Percentiles rank a stretch among this genome's conserved stretches.
Conservation (phyloP, 2,797 vertebrate genomes). For the Gorsachius magnificus region DNA sequence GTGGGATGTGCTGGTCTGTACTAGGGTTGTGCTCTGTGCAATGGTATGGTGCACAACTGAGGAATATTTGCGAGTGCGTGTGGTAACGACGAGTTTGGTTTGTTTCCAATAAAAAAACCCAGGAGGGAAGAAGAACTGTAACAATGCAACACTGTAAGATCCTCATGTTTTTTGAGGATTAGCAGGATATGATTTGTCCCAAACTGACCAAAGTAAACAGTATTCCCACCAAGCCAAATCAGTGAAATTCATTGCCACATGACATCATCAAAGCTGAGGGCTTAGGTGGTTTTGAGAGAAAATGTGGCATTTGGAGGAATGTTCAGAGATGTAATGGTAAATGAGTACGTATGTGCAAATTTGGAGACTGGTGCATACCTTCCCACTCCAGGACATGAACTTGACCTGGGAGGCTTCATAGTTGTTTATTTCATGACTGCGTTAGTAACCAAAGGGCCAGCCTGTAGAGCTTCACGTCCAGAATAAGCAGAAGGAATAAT, state of each 20-base stretch:
- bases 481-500: background rate
- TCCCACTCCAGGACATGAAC: background rate
- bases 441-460: background rate
- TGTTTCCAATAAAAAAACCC: background rate
- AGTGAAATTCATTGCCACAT: fast-evolving
- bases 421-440: background rate
- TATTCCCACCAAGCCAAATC: background rate
- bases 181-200: background rate
- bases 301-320: background rate
- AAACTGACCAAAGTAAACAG: background rate
- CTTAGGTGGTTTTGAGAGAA: background rate
- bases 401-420: background rate
- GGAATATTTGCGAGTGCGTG: background rate
- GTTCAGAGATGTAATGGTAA: too few relatives aligned
- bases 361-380: background rate
- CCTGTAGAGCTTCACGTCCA: background rate
- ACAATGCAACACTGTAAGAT: background rate
- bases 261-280: background rate
- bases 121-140: background rate
- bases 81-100: too few relatives aligned
- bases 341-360: fast-evolving
- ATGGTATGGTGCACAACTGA: background rate
- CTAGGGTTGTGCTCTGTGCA: background rate
- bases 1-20: background rate
- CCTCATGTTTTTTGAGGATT: background rate